These are phyloP conservation scores for Zaprionus kolodkinae DNA, from an alignment of 1,140 invertebrate species.

Conservation along the genomic window DNA sequence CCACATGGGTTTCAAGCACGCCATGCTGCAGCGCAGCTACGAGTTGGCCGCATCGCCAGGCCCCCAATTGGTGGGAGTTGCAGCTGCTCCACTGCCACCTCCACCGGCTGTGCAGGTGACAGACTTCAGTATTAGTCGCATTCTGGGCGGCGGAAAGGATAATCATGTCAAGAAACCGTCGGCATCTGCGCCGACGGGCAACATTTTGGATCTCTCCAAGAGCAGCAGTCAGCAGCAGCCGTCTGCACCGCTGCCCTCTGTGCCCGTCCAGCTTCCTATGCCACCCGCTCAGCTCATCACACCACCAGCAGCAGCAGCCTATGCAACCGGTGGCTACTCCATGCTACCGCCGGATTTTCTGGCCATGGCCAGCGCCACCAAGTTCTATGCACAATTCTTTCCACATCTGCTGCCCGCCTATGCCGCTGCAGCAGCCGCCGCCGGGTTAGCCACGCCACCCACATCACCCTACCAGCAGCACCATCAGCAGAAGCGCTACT, in stretches of 20 bases:
- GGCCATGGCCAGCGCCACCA: slow-evolving; percentile 79
- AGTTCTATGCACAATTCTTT: slow-evolving; percentile 81
- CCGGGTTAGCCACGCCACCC: slow-evolving; percentile 61
- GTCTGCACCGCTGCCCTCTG: background rate
- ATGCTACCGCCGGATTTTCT: slow-evolving; percentile 68
- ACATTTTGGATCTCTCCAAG: slow-evolving; percentile 78
- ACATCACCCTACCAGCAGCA: slow-evolving; percentile 64
- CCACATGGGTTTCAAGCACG: slow-evolving; percentile 79
- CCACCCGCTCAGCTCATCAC: slow-evolving; percentile 6
- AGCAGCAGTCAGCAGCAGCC: slow-evolving; percentile 27
- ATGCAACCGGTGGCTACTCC: slow-evolving; percentile 37
- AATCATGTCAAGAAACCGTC: slow-evolving; percentile 18
- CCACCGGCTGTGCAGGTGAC: slow-evolving; percentile 58
- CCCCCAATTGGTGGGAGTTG: slow-evolving; percentile 29
- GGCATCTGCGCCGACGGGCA: slow-evolving; percentile 23
- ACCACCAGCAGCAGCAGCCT: slow-evolving; percentile 14
- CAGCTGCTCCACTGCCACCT: background rate
- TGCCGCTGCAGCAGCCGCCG: slow-evolving; percentile 66
- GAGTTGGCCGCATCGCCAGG: slow-evolving; percentile 64
- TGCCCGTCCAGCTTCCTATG: background rate
- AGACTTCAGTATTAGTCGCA: slow-evolving; percentile 81
- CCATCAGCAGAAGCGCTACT: slow-evolving; percentile 70
- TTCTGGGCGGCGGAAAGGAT: slow-evolving; percentile 65
- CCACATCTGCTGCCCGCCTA: slow-evolving; percentile 72
- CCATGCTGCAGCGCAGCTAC: slow-evolving; percentile 75